Base-by-base conservation (phyloP, 2,797 vertebrate genomes). In the Ctenopoma multispine region DNA sequence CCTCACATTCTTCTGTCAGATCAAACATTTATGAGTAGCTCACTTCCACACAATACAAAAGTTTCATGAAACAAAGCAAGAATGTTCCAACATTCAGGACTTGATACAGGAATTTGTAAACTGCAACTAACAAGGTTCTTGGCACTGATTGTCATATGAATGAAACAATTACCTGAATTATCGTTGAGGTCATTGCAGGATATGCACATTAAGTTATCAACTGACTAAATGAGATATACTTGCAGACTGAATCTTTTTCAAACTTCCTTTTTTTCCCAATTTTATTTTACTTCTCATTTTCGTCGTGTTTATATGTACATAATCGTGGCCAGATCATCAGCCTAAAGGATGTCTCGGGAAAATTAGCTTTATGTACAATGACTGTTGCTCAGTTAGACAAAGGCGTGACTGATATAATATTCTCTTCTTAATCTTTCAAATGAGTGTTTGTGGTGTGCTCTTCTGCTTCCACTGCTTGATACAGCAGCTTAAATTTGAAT, bases 1-100 rank as follows among this genome's bases (percentile, higher is more conserved):
- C 75, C 64, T 77, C 81, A 49, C 65, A 18, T 44, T 59, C 50
- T 65, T 77, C 75, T 62, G 56, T 79, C 66, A 58, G 31, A 63
- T 29, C 27, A 18, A 65, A 49, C 54, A 34, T 27, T n/a, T 21
- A 41, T 20, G 11, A 38, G 21, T 24, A 9, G 23, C 41, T 60
- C 14, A n/a, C 27, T 38, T 57, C 10, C 36, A 55, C 41, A 17
- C 48, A 29, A 27, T 7, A 17, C n/a, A 1, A 43, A 41, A 54
- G 44, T 64, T 11, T 44, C 50, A 24, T 24, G 15, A 58, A 46
- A 24, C 7, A 23, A 59, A 40, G 18, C 13, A 2, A 31, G 29
- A 7, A 31, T 31, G 29, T 40, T 24, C 1, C 1, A 7, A 14
- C 34, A 31, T 38, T 53, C 13, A 64, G 13, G 5, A 13, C 14